A percentile compares a stretch with the other conserved stretches of the same genome.
Evolutionary conservation across 2,888 invertebrate genomes (phyloP).

Genomic region (Shargacucullia verbasci): DNA sequence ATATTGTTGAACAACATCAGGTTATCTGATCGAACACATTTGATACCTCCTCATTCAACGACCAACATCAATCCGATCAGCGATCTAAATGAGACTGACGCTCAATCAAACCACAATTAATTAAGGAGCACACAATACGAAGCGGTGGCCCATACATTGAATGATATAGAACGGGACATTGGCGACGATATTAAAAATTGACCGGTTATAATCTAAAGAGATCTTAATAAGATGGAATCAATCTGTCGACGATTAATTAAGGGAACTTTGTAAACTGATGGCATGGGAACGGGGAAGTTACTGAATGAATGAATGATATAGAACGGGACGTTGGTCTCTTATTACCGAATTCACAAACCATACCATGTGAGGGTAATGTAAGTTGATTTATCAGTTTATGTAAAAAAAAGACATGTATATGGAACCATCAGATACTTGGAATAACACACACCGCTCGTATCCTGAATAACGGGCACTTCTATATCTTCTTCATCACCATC

Average conservation of each 20-base stretch:
- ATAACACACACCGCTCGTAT: too few relatives aligned
- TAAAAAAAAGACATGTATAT: too few relatives aligned
- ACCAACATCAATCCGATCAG: constrained; percentile 59
- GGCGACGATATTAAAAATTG: constrained; percentile 44
- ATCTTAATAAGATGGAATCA: constrained; percentile 40
- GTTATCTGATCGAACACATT: constrained; percentile 69
- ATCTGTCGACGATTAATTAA: constrained; percentile 18
- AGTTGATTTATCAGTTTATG: too few relatives aligned
- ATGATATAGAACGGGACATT: constrained; percentile 37
- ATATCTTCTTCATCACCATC: too few relatives aligned
- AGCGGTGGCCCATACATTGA: constrained; percentile 28
- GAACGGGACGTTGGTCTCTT: neutral
- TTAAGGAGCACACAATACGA: constrained; percentile 66
- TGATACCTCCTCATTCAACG: constrained; percentile 73
- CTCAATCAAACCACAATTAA: constrained; percentile 80
- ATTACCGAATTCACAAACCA: too few relatives aligned
- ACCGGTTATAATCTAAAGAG: constrained; percentile 27
- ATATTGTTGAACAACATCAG: constrained; percentile 41
- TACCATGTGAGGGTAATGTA: too few relatives aligned
- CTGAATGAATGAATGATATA: neutral
- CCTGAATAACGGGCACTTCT: too few relatives aligned
- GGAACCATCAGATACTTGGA: too few relatives aligned
- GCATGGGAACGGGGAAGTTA: too few relatives aligned
- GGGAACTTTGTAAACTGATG: neutral
- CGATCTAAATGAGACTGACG: constrained; percentile 64